Percentiles rank a stretch among this genome's conserved stretches.
phyloP scores from a whole-genome alignment of 2,888 invertebrate genomes.

The Pachycephus smyrnensis region DNA sequence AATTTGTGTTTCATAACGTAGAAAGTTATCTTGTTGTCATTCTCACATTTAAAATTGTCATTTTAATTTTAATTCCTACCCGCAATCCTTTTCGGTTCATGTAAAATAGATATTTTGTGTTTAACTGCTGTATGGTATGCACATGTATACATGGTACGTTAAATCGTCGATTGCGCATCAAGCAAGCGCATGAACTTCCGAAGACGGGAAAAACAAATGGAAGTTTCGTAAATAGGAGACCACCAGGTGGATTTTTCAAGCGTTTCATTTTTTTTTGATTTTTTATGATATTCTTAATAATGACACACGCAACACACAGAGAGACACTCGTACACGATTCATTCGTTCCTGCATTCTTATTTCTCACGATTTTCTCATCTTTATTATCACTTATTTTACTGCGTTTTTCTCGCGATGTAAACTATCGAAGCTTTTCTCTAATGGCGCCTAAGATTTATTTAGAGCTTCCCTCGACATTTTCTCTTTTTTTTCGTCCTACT shows the following conservation, averaged over 20 bases:
- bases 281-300: not conserved
- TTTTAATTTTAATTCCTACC: not conserved
- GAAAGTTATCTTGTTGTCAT: not conserved
- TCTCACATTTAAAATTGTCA: not conserved
- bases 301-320: not conserved
- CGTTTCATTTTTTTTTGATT: not conserved
- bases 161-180: not conserved
- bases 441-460: not conserved
- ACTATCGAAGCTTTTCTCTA: not conserved
- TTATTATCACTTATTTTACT: not conserved
- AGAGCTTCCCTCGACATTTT: not conserved
- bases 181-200: not conserved
- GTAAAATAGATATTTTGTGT: not conserved
- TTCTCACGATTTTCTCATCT: not conserved
- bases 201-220: not conserved
- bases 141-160: not conserved
- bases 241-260: not conserved
- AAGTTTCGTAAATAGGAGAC: not conserved
- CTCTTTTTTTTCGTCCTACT: not conserved
- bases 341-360: not conserved
- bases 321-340: not conserved
- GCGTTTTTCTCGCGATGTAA: not conserved
- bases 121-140: not conserved
- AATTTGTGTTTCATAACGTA: not conserved
- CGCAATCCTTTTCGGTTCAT: not conserved